These are phyloP conservation scores for Apocrypta bakeri DNA, from an alignment of 1,140 invertebrate species.

Conservation along the genomic window DNA sequence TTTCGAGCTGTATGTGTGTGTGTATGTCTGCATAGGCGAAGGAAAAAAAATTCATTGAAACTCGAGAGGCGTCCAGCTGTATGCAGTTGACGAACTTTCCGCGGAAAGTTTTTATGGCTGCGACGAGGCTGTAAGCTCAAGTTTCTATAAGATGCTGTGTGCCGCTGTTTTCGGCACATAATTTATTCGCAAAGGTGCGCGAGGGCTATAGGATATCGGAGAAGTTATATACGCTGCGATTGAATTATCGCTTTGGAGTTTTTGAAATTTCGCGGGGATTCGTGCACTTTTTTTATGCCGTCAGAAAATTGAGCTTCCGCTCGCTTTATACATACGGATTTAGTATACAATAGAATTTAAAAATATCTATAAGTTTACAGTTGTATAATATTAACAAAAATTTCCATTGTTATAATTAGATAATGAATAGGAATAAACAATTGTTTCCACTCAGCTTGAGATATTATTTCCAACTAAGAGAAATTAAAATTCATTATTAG, in stretches of 20 bases:
- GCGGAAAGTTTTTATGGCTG: slow-evolving; percentile 8
- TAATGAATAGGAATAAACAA: too few species aligned
- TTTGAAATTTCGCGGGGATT: background rate
- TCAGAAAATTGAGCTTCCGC: too few species aligned
- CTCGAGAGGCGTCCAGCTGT: background rate
- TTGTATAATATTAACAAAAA: too few species aligned
- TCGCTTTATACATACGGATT: too few species aligned
- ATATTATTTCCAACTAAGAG: too few species aligned
- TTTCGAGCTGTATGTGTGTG: background rate
- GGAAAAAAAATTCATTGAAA: slow-evolving; percentile 41
- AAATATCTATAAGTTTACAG: too few species aligned
- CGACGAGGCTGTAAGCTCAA: slow-evolving; percentile 37
- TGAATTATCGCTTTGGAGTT: background rate
- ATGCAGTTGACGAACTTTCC: slow-evolving; percentile 30
- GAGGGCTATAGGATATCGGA: background rate
- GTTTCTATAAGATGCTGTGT: background rate
- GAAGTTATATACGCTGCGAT: background rate
- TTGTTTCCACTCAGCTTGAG: too few species aligned
- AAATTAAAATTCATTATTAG: too few species aligned
- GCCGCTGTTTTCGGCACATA: background rate
- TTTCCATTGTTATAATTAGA: too few species aligned
- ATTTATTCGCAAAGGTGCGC: background rate
- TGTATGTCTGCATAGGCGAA: background rate
- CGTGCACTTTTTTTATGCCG: too few species aligned
- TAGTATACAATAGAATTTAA: too few species aligned